Conservation (phyloP, 2,888 invertebrate species). For the Fissipunctia ypsillon region DNA sequence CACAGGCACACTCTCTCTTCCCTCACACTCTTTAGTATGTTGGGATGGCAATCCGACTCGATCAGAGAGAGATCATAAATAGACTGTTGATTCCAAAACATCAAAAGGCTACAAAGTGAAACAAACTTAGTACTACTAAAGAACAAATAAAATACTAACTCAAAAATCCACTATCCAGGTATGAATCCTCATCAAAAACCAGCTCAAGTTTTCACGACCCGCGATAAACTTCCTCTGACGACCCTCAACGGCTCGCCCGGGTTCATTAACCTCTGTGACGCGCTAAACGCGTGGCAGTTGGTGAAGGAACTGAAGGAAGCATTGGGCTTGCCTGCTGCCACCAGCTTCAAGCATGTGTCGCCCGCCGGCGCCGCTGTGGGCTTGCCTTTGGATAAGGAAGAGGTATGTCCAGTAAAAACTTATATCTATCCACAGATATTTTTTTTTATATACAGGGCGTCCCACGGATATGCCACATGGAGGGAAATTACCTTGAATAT, state of each 20-base stretch:
- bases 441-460: no score
- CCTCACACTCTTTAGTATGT: not conserved
- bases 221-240: conserved; percentile 94
- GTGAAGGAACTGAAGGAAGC: conserved; percentile 96
- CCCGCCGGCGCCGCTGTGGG: conserved; percentile 99
- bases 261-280: conserved; percentile 99
- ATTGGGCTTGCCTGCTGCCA: conserved; percentile 96
- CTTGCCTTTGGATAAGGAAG: conserved; percentile 93
- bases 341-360: conserved; percentile 99
- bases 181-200: conserved; percentile 99
- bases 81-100: not conserved
- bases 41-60: not conserved
- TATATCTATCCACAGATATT: no score
- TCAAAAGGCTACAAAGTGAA: not conserved
- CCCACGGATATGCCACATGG: no score
- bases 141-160: not conserved
- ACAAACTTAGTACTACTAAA: conserved; percentile 1
- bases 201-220: conserved; percentile 96
- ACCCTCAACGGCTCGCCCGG: conserved; percentile 99
- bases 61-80: not conserved
- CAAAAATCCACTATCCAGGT: conserved; percentile 75
- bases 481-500: no score
- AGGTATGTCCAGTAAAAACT: conserved; percentile 80
- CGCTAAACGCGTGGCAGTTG: conserved; percentile 99
- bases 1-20: not conserved